These are phyloP conservation scores for Morinoia aosen DNA, from an alignment of 2,888 invertebrate species.

Conservation along the genomic window DNA sequence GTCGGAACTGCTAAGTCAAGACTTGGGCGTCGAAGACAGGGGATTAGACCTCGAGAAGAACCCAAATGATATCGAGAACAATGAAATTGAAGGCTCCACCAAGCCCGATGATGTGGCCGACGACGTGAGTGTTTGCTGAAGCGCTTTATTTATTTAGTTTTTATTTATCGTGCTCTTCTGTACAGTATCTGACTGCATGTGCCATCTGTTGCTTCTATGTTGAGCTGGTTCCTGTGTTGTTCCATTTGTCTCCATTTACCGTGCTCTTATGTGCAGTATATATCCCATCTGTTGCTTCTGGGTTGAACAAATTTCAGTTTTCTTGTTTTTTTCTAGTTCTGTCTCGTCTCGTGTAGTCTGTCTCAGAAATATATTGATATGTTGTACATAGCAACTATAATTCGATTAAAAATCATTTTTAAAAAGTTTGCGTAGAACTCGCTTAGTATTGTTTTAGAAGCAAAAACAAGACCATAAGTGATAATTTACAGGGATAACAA, in stretches of 20 bases:
- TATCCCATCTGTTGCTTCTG: background rate
- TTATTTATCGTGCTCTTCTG: background rate
- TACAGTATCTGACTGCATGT: background rate
- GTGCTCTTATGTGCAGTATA: background rate
- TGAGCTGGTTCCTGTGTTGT: no score
- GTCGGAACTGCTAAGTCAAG: background rate
- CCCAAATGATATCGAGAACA: slow-evolving; percentile 56
- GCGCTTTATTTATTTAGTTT: background rate
- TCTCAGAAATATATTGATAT: no score
- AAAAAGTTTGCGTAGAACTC: background rate
- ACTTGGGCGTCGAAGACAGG: slow-evolving; percentile 28
- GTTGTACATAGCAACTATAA: background rate
- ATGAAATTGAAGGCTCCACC: slow-evolving; percentile 59
- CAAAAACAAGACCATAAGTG: background rate
- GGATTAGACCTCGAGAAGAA: slow-evolving; percentile 56
- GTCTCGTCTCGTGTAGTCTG: no score
- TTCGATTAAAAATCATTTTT: background rate
- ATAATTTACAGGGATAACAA: background rate
- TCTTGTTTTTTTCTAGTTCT: background rate
- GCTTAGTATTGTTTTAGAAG: background rate
- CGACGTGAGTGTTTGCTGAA: background rate
- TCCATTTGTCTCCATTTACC: no score
- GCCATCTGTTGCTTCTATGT: background rate
- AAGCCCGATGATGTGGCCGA: background rate
- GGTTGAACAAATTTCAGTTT: background rate